These are phyloP conservation scores for Ormyrus rosae DNA, from an alignment of 2,888 invertebrate species.

Conservation along the genomic window DNA sequence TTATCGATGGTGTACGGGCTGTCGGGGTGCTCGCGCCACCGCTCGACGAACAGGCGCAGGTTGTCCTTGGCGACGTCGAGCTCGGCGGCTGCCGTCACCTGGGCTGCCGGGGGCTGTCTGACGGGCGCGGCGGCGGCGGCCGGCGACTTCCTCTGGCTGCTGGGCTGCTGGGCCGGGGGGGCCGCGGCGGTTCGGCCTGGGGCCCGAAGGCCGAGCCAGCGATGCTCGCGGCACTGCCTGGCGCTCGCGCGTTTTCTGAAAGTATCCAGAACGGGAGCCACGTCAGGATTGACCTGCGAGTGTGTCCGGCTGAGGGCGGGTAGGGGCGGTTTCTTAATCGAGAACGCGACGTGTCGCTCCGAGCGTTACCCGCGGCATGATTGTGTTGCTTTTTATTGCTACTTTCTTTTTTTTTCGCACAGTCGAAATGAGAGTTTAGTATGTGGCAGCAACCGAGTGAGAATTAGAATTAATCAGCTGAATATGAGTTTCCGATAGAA, in stretches of 20 bases:
- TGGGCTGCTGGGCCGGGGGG: slow-evolving; percentile 1
- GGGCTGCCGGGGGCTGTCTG: slow-evolving; percentile 62
- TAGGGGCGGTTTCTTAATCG: too few species aligned
- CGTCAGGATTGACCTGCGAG: slow-evolving; percentile 55
- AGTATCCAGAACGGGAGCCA: slow-evolving; percentile 69
- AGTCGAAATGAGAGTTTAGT: too few species aligned
- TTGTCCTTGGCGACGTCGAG: slow-evolving; percentile 90
- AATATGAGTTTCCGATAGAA: too few species aligned
- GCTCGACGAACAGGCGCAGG: slow-evolving; percentile 88
- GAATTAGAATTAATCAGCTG: too few species aligned
- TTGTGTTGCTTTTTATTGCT: too few species aligned
- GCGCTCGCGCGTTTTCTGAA: slow-evolving; percentile 90
- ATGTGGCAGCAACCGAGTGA: too few species aligned
- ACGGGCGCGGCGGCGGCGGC: slow-evolving; percentile 18
- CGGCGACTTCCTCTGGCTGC: slow-evolving; percentile 3
- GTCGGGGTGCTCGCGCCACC: slow-evolving; percentile 93
- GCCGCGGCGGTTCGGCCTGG: slow-evolving; percentile 74
- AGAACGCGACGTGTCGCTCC: too few species aligned
- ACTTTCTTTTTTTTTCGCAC: too few species aligned
- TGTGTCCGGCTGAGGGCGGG: background rate
- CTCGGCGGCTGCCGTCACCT: slow-evolving; percentile 68
- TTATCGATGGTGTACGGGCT: slow-evolving; percentile 89
- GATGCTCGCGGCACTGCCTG: slow-evolving; percentile 89
- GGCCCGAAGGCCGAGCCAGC: slow-evolving; percentile 82
- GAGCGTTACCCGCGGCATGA: too few species aligned